phyloP scores from a whole-genome alignment of 1,140 invertebrate genomes.

The Himalopsyche phryganea region DNA sequence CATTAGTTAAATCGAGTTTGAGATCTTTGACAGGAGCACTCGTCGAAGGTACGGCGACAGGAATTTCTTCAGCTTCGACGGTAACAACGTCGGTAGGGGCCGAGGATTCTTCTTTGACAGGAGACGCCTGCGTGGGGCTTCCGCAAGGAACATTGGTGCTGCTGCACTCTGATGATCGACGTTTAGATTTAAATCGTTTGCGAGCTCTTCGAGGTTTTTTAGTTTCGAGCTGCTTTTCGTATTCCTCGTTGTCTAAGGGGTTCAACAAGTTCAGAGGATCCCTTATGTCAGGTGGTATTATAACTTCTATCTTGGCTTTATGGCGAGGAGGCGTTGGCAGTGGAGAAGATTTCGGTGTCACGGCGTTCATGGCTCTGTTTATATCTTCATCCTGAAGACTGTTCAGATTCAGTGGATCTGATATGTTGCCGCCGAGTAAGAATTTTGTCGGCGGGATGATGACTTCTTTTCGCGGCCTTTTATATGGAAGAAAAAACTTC shows the following conservation, averaged over 20 bases:
- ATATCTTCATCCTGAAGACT: conserved; percentile 87
- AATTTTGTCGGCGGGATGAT: conserved; percentile 87
- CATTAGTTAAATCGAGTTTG: conserved; percentile 10
- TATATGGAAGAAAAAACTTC: conserved; percentile 61
- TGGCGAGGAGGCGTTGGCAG: conserved; percentile 80
- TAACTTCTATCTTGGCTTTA: conserved; percentile 81
- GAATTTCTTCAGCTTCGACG: conserved; percentile 29
- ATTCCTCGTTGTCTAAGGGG: conserved; percentile 75
- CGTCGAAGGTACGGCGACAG: conserved; percentile 7
- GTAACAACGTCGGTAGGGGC: conserved; percentile 32
- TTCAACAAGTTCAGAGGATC: conserved; percentile 86
- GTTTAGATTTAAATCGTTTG: conserved; percentile 50
- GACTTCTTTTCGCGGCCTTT: conserved; percentile 68
- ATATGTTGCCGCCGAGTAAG: conserved; percentile 90
- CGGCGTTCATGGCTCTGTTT: conserved; percentile 79
- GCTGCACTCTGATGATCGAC: conserved; percentile 54
- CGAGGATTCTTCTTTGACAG: conserved; percentile 16
- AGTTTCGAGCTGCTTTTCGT: conserved; percentile 67
- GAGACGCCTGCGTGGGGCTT: conserved; percentile 17
- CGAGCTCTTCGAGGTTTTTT: conserved; percentile 63
- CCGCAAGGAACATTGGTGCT: conserved; percentile 44
- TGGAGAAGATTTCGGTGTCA: conserved; percentile 84
- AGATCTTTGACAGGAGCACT: conserved; percentile 11
- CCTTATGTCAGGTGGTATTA: conserved; percentile 87
- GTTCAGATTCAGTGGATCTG: conserved; percentile 91